Conservation (phyloP, 2,797 vertebrate species). For the Alosa sapidissima region DNA sequence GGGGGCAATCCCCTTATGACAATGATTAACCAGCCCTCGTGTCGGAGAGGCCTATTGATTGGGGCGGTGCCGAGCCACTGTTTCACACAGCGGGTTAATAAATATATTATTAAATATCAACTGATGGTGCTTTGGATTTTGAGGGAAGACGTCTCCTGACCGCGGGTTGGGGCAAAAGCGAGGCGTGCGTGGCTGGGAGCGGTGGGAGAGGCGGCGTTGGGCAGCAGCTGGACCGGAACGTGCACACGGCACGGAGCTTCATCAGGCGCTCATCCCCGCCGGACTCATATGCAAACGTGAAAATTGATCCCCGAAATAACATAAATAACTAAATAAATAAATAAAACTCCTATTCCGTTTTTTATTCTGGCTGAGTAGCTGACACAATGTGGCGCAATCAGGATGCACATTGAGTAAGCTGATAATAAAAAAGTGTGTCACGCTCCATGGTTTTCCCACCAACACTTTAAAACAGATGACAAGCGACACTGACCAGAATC, state of each 20-base stretch:
- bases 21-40: background rate
- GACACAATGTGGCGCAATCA: background rate
- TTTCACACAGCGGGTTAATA: background rate
- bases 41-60: slow-evolving; percentile 2
- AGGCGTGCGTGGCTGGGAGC: background rate
- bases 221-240: background rate
- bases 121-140: background rate
- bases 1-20: background rate
- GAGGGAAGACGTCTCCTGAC: background rate
- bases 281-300: background rate
- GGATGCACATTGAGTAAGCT: background rate
- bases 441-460: background rate
- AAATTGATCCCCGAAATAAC: background rate
- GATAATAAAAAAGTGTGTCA: background rate
- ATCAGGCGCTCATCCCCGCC: background rate
- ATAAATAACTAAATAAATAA: background rate
- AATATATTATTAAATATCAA: too few relatives aligned
- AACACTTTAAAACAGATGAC: background rate
- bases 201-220: background rate
- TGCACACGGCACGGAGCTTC: background rate
- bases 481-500: slow-evolving; percentile 13
- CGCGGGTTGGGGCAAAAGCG: background rate
- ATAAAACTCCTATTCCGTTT: background rate
- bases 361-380: background rate
- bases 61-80: background rate